Evolutionary conservation across 1,140 invertebrate species (phyloP), one percentile per base, ranked within the genome.

Genomic region (Atta cephalotes): DNA sequence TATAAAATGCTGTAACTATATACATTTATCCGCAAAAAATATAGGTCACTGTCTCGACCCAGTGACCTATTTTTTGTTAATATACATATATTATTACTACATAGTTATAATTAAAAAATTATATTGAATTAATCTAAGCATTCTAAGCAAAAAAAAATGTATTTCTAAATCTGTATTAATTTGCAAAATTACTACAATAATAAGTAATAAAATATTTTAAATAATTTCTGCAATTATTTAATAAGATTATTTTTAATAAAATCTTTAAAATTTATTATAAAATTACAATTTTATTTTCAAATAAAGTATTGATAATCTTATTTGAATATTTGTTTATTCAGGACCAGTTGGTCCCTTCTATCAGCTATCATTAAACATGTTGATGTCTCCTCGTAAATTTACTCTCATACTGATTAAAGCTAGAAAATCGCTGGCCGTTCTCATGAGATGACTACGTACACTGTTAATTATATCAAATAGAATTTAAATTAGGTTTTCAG

Each of bases 331-430:
- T 18, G 7, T 56, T 16, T 90, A 88, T 89, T 87, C 86, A 90
- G 92, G 89, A 93, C 85, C 90, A 93, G 89, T 93, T 70, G 89
- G 89, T 84, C 88, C 86, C 84, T 89, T 92, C 88, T 85, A 91
- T 92, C 78, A 77, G 85, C 89, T 92, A 85, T 89, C 89, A 80
- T 90, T 90, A 90, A 90, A 88, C 66, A 84, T 80, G 90, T 92
- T 92, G 86, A 93, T 94, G 85, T 90, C 86, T 76, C 79, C 68
- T 70, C 65, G 80, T 90, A 92, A 92, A 90, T 90, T 90, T 84
- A 84, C 87, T 85, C 87, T 85, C 80, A 82, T 72, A 6, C 62
- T 91, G 82, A 91, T 91, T 91, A 91, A 91, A 91, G 77, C 21
- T 49, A 70, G 81, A 65, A 78, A 88, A 91, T 90, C 86, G 58